These are phyloP conservation scores for Dromius quadrimaculatus DNA, from an alignment of 2,888 invertebrate species.

Conservation along the genomic window DNA sequence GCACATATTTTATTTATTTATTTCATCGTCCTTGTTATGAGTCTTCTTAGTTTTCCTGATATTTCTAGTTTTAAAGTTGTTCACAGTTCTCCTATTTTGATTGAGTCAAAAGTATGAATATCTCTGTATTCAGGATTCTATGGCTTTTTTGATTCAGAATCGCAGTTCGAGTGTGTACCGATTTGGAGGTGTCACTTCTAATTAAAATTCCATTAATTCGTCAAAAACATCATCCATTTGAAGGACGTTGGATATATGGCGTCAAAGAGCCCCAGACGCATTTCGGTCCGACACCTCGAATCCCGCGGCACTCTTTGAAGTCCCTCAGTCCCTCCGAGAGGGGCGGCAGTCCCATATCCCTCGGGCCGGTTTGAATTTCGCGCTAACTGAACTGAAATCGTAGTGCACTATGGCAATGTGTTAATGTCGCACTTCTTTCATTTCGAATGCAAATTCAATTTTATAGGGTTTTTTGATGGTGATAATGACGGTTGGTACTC, in stretches of 20 bases:
- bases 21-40: no score
- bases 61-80: no score
- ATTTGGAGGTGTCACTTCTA: conserved; percentile 12
- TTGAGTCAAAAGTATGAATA: no score
- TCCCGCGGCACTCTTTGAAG: conserved; percentile 47
- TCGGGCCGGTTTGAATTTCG: conserved; percentile 62
- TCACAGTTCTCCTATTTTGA: no score
- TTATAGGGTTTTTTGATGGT: conserved; percentile 48
- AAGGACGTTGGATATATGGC: conserved; percentile 52
- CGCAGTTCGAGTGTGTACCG: no score
- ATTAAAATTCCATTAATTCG: conserved; percentile 16
- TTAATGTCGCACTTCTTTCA: conserved; percentile 51
- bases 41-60: no score
- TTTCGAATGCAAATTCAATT: conserved; percentile 50
- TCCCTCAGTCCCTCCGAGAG: conserved; percentile 61
- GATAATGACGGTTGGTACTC: conserved; percentile 27
- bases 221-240: conserved; percentile 1
- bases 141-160: no score
- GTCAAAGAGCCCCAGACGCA: conserved; percentile 61
- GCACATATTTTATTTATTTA: no score
- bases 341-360: conserved; percentile 59
- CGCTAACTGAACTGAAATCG: conserved; percentile 56
- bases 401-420: conserved; percentile 19
- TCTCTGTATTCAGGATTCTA: no score
- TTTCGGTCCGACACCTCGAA: conserved; percentile 64